Evolutionary conservation across 2,797 vertebrate species (phyloP).

Genomic region (Pogonophryne albipinna): DNA sequence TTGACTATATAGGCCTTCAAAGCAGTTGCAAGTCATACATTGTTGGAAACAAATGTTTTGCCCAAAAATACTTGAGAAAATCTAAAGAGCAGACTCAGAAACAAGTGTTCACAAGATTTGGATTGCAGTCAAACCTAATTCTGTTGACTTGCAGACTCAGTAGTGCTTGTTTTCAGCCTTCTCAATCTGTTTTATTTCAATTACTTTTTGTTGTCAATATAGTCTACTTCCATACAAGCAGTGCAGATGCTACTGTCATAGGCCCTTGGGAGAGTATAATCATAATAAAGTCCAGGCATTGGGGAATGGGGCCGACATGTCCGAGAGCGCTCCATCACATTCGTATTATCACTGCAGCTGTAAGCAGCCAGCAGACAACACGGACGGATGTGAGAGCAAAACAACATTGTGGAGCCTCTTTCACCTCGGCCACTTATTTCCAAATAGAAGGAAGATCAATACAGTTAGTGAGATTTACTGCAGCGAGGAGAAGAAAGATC

Average conservation of each 20-base stretch:
- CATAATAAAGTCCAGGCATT: conserved; percentile 41
- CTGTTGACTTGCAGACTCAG: not conserved
- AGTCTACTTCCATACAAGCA: conserved; percentile 10
- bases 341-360: conserved; percentile 41
- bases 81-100: not conserved
- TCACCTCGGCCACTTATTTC: conserved; percentile 58
- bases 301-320: conserved; percentile 27
- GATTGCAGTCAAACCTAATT: not conserved
- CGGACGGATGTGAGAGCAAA: conserved; percentile 37
- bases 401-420: conserved; percentile 49
- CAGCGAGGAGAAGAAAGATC: conserved; percentile 23
- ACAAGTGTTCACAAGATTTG: fast-evolving
- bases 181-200: not conserved
- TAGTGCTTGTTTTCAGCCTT: not conserved
- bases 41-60: not conserved
- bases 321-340: conserved; percentile 40
- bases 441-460: conserved; percentile 59
- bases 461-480: conserved; percentile 62
- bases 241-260: conserved; percentile 16
- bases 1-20: not conserved
- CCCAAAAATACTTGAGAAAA: not conserved
- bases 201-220: not conserved
- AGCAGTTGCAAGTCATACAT: not conserved
- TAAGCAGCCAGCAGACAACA: conserved; percentile 27
- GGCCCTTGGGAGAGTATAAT: conserved; percentile 30